Conservation (phyloP, 2,113 vertebrate species). For the Equus quagga region DNA sequence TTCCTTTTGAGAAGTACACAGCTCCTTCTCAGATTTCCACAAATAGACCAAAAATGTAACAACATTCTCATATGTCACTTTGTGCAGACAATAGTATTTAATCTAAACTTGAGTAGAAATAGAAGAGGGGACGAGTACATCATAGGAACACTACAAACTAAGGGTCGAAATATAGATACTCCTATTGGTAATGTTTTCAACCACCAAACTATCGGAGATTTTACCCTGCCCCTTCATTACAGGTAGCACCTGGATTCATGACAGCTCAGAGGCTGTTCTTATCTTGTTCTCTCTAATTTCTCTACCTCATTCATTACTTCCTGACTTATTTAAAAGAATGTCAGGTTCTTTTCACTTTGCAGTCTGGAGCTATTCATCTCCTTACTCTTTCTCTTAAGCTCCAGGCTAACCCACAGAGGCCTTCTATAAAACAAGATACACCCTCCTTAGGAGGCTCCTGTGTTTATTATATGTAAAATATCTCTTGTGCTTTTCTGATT, state of each 20-base stretch:
- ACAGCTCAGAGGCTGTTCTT: background rate
- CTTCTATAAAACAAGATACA: background rate
- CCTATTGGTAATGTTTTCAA: background rate
- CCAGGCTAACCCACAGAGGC: background rate
- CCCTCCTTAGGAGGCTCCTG: background rate
- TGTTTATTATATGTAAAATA: constrained; percentile 68
- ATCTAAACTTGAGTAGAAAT: background rate
- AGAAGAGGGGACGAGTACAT: background rate
- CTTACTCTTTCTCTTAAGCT: background rate
- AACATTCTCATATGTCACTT: background rate
- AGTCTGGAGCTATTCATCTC: background rate
- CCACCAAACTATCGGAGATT: background rate
- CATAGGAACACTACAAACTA: too few relatives aligned
- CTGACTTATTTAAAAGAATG: background rate
- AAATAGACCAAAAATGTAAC: background rate
- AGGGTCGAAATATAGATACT: background rate
- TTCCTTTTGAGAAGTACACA: background rate
- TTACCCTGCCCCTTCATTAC: background rate
- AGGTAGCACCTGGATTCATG: too few relatives aligned
- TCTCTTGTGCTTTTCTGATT: constrained; percentile 76
- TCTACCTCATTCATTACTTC: background rate
- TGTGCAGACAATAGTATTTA: background rate
- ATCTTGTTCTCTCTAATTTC: background rate
- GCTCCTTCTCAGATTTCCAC: background rate
- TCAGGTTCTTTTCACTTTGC: background rate